Conservation (phyloP, 2,888 invertebrate species). For the Arrhopalites spinosus region DNA sequence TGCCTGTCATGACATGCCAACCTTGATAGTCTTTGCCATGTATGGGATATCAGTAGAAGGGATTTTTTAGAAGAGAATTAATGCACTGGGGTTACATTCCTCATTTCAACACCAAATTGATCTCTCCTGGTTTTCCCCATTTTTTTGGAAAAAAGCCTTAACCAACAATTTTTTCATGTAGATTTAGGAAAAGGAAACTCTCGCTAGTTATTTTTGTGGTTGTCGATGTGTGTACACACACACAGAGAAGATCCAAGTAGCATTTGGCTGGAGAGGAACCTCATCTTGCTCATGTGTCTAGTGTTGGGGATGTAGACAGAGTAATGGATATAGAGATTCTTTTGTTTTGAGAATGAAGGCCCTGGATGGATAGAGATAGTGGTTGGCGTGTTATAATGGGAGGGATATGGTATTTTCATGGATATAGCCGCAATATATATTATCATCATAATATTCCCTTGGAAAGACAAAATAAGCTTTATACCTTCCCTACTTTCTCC, state of each 20-base stretch:
- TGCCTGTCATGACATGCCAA: too few relatives aligned
- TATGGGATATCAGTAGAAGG: not conserved
- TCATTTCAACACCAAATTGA: constrained; percentile 20
- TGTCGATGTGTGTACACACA: not conserved
- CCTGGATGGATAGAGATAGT: not conserved
- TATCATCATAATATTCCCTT: not conserved
- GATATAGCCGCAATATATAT: too few relatives aligned
- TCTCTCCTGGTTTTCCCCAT: not conserved
- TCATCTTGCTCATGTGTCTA: not conserved
- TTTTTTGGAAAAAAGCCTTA: not conserved
- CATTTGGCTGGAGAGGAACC: not conserved
- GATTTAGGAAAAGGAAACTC: not conserved
- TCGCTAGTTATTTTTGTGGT: not conserved
- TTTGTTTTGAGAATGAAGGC: too few relatives aligned
- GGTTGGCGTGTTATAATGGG: too few relatives aligned
- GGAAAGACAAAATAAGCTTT: not conserved
- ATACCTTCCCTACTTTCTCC: constrained; percentile 1
- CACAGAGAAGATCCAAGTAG: not conserved
- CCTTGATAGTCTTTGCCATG: too few relatives aligned
- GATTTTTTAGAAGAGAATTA: too few relatives aligned
- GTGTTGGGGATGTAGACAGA: not conserved
- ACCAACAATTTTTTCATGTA: not conserved
- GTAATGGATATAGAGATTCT: too few relatives aligned
- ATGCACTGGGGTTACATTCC: not conserved
- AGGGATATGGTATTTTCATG: too few relatives aligned